Conservation (phyloP, 2,797 vertebrate genomes). For the Saxicola maurus region DNA sequence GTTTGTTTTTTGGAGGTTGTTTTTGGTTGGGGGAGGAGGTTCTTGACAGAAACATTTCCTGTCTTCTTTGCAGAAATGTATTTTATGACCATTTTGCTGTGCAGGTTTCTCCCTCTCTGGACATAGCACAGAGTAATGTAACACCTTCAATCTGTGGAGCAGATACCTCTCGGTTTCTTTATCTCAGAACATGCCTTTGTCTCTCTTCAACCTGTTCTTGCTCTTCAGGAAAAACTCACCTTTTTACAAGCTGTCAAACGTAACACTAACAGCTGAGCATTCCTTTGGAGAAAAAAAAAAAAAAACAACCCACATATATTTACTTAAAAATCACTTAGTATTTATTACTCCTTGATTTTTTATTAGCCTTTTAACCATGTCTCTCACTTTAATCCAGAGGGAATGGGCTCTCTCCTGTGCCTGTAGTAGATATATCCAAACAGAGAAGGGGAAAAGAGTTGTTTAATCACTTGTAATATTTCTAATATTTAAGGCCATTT, state of each 20-base stretch:
- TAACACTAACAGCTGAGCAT: conserved; percentile 58
- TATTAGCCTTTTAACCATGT: conserved; percentile 68
- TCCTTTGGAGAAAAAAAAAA: neutral
- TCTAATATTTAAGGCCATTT: conserved; percentile 31
- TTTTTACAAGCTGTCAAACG: conserved; percentile 68
- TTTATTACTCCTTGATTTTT: conserved; percentile 67
- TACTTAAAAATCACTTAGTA: conserved; percentile 70
- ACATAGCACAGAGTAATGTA: conserved; percentile 30
- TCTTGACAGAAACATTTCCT: conserved; percentile 63
- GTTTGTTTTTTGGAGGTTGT: too few species aligned
- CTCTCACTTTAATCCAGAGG: conserved; percentile 57
- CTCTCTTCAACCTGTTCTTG: conserved; percentile 38
- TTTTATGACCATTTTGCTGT: conserved; percentile 64
- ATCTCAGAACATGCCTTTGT: conserved; percentile 52
- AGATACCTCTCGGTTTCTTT: conserved; percentile 46
- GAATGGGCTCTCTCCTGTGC: conserved; percentile 33
- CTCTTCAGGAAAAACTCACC: conserved; percentile 48
- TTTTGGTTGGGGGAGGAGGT: neutral
- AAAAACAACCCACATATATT: neutral
- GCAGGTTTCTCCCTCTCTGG: conserved; percentile 55
- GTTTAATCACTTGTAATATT: conserved; percentile 3
- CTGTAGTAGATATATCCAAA: conserved; percentile 42
- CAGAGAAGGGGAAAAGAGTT: neutral
- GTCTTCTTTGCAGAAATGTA: conserved; percentile 67
- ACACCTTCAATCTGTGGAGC: conserved; percentile 62